Percentiles rank a stretch among this genome's conserved stretches.
phyloP scores from a whole-genome alignment of 2,888 invertebrate genomes.

The Eilema sororculum region DNA sequence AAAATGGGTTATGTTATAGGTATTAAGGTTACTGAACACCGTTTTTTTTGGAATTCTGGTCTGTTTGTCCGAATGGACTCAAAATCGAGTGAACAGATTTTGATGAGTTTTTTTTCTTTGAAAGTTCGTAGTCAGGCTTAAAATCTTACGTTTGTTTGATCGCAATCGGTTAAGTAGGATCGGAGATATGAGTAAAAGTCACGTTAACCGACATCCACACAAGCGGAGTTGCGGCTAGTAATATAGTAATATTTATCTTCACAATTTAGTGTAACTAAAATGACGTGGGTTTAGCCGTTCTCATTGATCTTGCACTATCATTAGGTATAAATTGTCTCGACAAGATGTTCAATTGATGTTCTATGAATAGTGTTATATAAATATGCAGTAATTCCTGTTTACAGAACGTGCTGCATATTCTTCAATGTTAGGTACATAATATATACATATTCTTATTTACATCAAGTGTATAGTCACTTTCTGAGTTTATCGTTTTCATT shows the following conservation, averaged over 20 bases:
- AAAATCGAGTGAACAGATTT: no score
- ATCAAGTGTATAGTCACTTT: constrained; percentile 10
- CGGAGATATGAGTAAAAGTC: no score
- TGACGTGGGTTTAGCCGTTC: not conserved
- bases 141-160: no score
- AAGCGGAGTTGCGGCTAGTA: not conserved
- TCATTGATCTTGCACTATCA: constrained; percentile 4
- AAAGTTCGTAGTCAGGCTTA: no score
- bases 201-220: no score
- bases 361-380: constrained; percentile 1
- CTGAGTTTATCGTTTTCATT: constrained; percentile 44
- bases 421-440: constrained; percentile 1
- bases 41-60: no score
- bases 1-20: no score
- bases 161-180: no score
- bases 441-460: constrained; percentile 5
- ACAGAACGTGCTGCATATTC: not conserved
- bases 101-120: no score
- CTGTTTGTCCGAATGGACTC: no score
- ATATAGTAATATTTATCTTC: not conserved
- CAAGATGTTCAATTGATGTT: not conserved
- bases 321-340: not conserved
- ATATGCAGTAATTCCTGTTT: not conserved
- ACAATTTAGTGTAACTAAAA: not conserved
- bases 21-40: no score